Percentiles rank a stretch among this genome's conserved stretches.
Conservation (phyloP, 1,140 invertebrate genomes). For the Pectinophora gossypiella region DNA sequence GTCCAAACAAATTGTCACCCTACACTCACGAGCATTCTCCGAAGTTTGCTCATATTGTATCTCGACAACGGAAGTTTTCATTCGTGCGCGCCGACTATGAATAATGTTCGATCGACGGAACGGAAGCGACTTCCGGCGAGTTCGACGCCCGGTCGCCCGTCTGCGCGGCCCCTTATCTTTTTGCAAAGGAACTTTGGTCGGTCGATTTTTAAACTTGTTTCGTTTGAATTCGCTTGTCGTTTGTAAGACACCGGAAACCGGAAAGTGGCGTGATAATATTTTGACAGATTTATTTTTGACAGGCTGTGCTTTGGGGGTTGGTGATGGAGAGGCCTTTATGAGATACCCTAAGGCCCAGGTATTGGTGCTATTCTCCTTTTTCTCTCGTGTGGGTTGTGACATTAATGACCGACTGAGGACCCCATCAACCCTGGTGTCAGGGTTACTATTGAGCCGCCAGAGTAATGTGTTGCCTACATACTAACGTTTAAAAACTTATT, state of each 20-base stretch:
- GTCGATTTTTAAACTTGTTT: slow-evolving; percentile 4
- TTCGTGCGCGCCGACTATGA: slow-evolving; percentile 27
- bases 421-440: too few relatives aligned
- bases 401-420: too few relatives aligned
- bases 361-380: too few relatives aligned
- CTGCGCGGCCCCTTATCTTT: slow-evolving; percentile 6
- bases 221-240: neutral
- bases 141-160: slow-evolving; percentile 15
- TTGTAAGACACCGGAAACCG: neutral
- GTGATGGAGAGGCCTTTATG: too few relatives aligned
- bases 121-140: slow-evolving; percentile 27
- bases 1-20: slow-evolving; percentile 12
- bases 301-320: too few relatives aligned
- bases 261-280: too few relatives aligned
- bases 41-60: slow-evolving; percentile 30
- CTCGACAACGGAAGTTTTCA: slow-evolving; percentile 28
- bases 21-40: slow-evolving; percentile 20
- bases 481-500: too few relatives aligned
- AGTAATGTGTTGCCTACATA: too few relatives aligned
- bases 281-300: neutral
- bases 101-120: slow-evolving; percentile 31
- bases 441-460: too few relatives aligned
- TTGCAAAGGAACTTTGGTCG: slow-evolving; percentile 3
- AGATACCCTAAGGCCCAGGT: too few relatives aligned
- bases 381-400: too few relatives aligned